Conservation (phyloP, 2,888 invertebrate genomes). For the Dryadula phaetusa region DNA sequence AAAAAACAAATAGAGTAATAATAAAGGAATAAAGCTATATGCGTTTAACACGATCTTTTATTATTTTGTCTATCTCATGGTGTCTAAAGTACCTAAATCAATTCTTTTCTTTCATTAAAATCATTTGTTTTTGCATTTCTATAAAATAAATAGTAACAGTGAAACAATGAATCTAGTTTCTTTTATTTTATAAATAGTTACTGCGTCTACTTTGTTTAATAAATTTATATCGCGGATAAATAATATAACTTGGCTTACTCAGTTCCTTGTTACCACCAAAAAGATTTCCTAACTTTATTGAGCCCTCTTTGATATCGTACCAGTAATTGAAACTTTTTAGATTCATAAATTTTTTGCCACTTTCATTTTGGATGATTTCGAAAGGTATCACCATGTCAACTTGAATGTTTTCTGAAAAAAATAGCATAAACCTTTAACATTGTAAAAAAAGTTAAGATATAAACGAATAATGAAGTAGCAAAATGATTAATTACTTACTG, state of each 20-base stretch:
- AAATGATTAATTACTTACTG: slow-evolving; percentile 28
- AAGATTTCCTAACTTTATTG: slow-evolving; percentile 25
- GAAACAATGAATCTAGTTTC: too few relatives aligned
- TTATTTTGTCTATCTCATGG: not conserved
- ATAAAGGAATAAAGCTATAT: too few relatives aligned
- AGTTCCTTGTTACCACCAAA: slow-evolving; percentile 27
- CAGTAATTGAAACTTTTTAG: slow-evolving; percentile 12
- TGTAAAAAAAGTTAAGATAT: too few relatives aligned
- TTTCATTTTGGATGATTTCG: slow-evolving; percentile 16
- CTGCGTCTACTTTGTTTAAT: too few relatives aligned
- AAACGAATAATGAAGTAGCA: too few relatives aligned
- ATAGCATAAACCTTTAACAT: too few relatives aligned
- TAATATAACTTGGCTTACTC: slow-evolving; percentile 26
- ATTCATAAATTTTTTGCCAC: slow-evolving; percentile 19
- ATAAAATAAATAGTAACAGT: too few relatives aligned
- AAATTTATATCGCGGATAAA: too few relatives aligned
- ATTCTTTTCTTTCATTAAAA: too few relatives aligned
- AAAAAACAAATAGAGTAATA: too few relatives aligned
- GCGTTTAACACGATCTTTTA: not conserved
- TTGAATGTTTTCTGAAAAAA: slow-evolving; percentile 24
- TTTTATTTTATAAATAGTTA: too few relatives aligned
- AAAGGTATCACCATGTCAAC: slow-evolving; percentile 24
- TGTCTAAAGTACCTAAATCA: not conserved
- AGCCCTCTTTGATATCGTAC: slow-evolving; percentile 14
- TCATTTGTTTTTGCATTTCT: too few relatives aligned